Evolutionary conservation across 1,140 invertebrate species (phyloP).

Genomic region (Drosophila mauritiana): DNA sequence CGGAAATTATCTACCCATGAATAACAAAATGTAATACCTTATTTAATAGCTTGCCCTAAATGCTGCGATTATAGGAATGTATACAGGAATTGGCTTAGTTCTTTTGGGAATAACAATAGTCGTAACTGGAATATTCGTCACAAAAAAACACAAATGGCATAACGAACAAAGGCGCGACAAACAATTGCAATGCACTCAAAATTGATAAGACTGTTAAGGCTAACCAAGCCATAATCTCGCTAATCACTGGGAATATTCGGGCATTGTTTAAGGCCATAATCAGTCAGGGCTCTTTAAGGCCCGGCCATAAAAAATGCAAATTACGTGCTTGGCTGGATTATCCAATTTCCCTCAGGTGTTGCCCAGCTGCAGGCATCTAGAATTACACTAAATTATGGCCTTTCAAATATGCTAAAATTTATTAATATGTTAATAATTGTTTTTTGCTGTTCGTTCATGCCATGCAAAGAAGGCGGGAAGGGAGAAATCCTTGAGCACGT

Average conservation of each 20-base stretch:
- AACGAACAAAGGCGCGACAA: conserved; percentile 26
- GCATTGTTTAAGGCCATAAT: conserved; percentile 24
- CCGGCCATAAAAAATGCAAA: conserved; percentile 29
- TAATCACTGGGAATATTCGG: conserved; percentile 13
- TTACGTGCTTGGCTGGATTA: conserved; percentile 50
- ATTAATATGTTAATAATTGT: conserved; percentile 84
- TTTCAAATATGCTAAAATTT: conserved; percentile 81
- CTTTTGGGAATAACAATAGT: conserved; percentile 42
- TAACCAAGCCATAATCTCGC: conserved; percentile 9
- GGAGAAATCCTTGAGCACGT: conserved; percentile 70
- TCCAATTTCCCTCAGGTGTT: conserved; percentile 72
- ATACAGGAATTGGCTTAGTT: conserved; percentile 51
- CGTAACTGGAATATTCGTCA: conserved; percentile 39
- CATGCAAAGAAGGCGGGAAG: conserved; percentile 1
- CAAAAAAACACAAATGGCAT: conserved; percentile 61
- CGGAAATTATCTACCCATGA: neutral
- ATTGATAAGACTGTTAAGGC: conserved; percentile 18
- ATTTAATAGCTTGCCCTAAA: conserved; percentile 42
- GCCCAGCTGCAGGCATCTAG: conserved; percentile 71
- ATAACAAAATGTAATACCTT: neutral
- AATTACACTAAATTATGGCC: conserved; percentile 82
- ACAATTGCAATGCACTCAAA: conserved; percentile 27
- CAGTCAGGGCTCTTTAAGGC: conserved; percentile 27
- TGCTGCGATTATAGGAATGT: conserved; percentile 46
- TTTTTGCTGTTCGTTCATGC: conserved; percentile 48